Evolutionary conservation across 2,113 vertebrate species (phyloP).

Genomic region (Brachypodius melanocephalos): DNA sequence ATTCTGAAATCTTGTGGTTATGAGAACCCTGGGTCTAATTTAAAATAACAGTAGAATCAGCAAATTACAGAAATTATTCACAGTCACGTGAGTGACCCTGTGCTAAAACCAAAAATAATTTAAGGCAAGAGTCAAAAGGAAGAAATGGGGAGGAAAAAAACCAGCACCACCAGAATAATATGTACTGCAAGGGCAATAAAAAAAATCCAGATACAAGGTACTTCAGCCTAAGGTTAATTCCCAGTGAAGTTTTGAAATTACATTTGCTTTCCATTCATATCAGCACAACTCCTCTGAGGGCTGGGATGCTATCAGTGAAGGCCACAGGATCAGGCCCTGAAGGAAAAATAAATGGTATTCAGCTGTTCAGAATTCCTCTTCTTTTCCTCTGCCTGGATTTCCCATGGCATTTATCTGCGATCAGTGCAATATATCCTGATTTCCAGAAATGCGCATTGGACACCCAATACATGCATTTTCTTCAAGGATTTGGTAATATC

Average conservation of each 20-base stretch:
- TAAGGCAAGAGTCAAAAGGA: not conserved
- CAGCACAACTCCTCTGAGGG: not conserved
- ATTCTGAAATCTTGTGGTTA: not conserved
- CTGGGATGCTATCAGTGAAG: not conserved
- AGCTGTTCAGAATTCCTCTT: not conserved
- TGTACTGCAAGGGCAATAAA: not conserved
- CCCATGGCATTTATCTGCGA: not conserved
- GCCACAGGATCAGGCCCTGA: not conserved
- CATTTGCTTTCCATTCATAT: accelerated
- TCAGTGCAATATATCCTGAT: accelerated
- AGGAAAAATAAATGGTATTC: not conserved
- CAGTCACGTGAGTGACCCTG: accelerated
- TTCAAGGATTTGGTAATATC: not conserved
- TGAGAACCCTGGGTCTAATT: not conserved
- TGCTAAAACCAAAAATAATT: not conserved
- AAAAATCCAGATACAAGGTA: not conserved
- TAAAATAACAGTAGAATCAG: not conserved
- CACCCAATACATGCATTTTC: not conserved
- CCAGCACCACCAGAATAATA: not conserved
- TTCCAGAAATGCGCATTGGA: not conserved
- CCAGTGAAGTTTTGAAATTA: not conserved
- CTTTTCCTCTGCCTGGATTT: not conserved
- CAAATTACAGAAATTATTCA: not conserved
- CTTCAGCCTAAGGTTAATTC: not conserved
- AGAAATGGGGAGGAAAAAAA: not conserved